Evolutionary conservation across 1,140 invertebrate genomes (phyloP).

Genomic region (Dufourea novaeangliae): DNA sequence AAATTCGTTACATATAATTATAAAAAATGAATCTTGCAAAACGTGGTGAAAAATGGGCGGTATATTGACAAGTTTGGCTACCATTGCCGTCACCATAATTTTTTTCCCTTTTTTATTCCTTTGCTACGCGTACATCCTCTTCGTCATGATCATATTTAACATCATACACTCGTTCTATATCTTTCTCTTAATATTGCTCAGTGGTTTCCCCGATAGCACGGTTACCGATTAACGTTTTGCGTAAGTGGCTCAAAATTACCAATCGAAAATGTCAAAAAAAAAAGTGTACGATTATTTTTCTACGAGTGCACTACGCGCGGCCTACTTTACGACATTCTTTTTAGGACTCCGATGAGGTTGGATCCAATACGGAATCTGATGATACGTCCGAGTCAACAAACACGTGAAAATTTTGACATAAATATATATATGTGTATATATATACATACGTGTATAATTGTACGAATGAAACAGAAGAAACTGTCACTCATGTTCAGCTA

Average conservation of each 20-base stretch:
- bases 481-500: not conserved
- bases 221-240: conserved; percentile 26
- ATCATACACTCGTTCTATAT: conserved; percentile 31
- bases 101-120: conserved; percentile 45
- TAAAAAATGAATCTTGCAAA: conserved; percentile 23
- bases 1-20: conserved; percentile 21
- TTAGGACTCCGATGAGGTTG: conserved; percentile 40
- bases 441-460: not conserved
- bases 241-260: conserved; percentile 9
- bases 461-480: not conserved
- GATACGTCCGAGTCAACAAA: not conserved
- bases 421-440: not conserved
- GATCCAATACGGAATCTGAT: not conserved
- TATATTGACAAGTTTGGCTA: conserved; percentile 38
- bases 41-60: conserved; percentile 33
- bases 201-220: conserved; percentile 20
- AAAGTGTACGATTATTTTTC: not conserved
- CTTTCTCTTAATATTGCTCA: conserved; percentile 41
- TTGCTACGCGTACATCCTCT: conserved; percentile 38
- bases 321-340: conserved; percentile 9
- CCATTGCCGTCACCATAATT: conserved; percentile 33
- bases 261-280: not conserved
- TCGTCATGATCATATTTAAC: conserved; percentile 41
- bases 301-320: not conserved
- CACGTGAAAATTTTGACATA: not conserved